Evolutionary conservation across 2,888 invertebrate genomes (phyloP).

Genomic region (Xestobium rufovillosum): DNA sequence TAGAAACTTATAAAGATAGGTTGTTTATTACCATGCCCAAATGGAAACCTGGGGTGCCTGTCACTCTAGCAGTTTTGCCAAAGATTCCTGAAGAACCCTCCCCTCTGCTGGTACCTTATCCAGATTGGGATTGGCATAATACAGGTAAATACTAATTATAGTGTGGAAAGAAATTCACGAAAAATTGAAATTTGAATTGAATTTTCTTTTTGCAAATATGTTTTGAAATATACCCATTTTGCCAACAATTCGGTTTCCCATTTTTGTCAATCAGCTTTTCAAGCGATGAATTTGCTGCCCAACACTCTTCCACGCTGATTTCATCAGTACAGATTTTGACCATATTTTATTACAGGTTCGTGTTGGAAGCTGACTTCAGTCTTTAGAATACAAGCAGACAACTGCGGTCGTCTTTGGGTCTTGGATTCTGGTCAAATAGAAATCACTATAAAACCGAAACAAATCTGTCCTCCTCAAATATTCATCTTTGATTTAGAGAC

Average conservation of each 20-base stretch:
- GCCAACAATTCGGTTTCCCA: no score
- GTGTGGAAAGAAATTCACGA: no score
- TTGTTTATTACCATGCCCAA: slow-evolving; percentile 70
- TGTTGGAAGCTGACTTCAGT: slow-evolving; percentile 70
- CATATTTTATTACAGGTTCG: slow-evolving; percentile 40
- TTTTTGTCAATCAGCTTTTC: no score
- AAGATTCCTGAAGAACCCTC: slow-evolving; percentile 48
- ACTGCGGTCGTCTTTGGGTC: slow-evolving; percentile 71
- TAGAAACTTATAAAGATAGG: slow-evolving; percentile 61
- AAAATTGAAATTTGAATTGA: no score
- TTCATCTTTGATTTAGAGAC: slow-evolving; percentile 63
- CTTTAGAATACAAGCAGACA: slow-evolving; percentile 65
- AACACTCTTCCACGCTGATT: no score
- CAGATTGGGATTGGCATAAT: slow-evolving; percentile 63
- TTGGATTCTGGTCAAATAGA: slow-evolving; percentile 73
- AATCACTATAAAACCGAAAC: slow-evolving; percentile 56
- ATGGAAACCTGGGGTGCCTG: slow-evolving; percentile 69
- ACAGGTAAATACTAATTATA: slow-evolving; percentile 42
- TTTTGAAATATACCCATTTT: no score
- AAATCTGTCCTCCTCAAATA: slow-evolving; percentile 66
- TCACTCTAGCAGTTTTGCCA: slow-evolving; percentile 61
- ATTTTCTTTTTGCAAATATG: no score
- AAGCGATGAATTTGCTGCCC: no score
- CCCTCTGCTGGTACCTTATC: slow-evolving; percentile 66
- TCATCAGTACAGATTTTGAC: no score